Percentiles rank a stretch among this genome's conserved stretches.
Conservation (phyloP, 2,113 vertebrate genomes). For the Rhinopithecus roxellana region DNA sequence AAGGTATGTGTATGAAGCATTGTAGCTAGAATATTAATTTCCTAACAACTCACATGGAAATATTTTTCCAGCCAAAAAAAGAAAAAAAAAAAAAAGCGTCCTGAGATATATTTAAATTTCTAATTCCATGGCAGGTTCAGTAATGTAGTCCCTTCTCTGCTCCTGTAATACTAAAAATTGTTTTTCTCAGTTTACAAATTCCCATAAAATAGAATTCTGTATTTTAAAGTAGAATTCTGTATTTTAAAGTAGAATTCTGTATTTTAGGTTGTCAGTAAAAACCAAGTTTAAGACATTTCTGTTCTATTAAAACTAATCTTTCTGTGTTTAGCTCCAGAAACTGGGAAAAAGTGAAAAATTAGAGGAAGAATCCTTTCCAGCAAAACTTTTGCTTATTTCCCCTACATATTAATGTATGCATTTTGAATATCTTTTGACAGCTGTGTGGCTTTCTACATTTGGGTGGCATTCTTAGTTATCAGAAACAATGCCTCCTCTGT, state of each 20-base stretch:
- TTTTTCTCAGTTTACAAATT: conserved; percentile 58
- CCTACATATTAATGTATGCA: not conserved
- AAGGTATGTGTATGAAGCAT: not conserved
- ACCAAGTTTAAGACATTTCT: conserved; percentile 21
- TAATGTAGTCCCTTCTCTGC: not conserved
- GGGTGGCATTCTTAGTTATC: not conserved
- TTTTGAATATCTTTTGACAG: not conserved
- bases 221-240: conserved; percentile 52
- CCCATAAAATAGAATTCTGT: conserved; percentile 38
- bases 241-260: conserved; percentile 52
- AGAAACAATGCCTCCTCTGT: not conserved
- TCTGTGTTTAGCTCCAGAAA: conserved; percentile 44
- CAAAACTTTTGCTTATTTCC: not conserved
- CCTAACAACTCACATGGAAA: not conserved
- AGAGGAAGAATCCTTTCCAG: not conserved
- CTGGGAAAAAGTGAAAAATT: not conserved
- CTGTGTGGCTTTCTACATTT: not conserved
- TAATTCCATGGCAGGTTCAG: not conserved
- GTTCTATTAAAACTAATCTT: conserved; percentile 11
- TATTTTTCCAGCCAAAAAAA: conserved; percentile 41
- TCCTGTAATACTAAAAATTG: not conserved
- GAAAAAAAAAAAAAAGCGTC: not conserved
- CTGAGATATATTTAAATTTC: conserved; percentile 34
- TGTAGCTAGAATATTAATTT: not conserved
- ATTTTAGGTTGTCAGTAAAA: conserved; percentile 39